Evolutionary conservation across 1,140 invertebrate genomes (phyloP), one percentile per base, ranked within the genome.

Genomic region (Cotesia chilonis): DNA sequence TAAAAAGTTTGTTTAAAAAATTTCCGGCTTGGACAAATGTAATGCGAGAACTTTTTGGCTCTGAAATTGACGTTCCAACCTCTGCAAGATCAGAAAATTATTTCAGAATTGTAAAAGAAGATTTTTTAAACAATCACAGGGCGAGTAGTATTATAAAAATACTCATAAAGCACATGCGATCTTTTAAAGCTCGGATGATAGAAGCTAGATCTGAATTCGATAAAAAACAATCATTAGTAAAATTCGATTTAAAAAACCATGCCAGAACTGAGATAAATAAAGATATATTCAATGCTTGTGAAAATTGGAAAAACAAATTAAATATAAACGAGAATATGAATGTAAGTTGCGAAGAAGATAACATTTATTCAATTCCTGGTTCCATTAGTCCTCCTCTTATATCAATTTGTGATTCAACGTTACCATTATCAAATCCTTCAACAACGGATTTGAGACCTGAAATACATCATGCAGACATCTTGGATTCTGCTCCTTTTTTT

Each of bases 61-160:
- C 57, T 4, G 57, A 60, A 2, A 54, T n/a, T 17, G 28, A 4
- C 28, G 20, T 20, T 60, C n/a, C 57, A 28, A 60, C 57, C 4
- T 60, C 57, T 20, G 57, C 57, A 60, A 17, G 57, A 28, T 60
- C 57, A 7, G 57, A 60, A 60, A 60, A 60, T 35, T 60, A 60
- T 17, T 60, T 60, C 10, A 28, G 57, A 20, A 60, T n/a, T n/a
- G n/a, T n/a, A n/a, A n/a, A n/a, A n/a, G n/a, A n/a, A n/a, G n/a
- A n/a, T n/a, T n/a, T n/a, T n/a, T n/a, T n/a, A n/a, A n/a, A n/a
- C n/a, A n/a, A n/a, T n/a, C n/a, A n/a, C n/a, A n/a, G n/a, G n/a
- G n/a, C n/a, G n/a, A n/a, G n/a, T n/a, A n/a, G n/a, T n/a, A n/a
- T n/a, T n/a, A n/a, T n/a, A n/a, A n/a, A n/a, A n/a, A n/a, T n/a